These are phyloP conservation scores for Rhinophrynus dorsalis DNA, from an alignment of 2,797 vertebrate genomes.

Conservation along the genomic window DNA sequence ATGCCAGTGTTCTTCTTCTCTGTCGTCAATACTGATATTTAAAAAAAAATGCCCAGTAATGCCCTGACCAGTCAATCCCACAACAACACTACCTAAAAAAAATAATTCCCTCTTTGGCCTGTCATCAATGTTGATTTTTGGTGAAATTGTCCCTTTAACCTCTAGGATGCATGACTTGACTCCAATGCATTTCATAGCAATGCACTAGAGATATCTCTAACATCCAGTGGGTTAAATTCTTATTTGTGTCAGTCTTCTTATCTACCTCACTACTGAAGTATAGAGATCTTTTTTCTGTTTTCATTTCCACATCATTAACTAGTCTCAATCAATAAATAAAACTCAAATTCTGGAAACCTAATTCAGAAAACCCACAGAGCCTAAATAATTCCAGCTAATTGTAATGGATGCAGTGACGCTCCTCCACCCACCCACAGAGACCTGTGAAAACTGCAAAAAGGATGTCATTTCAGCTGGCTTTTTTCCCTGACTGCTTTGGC, in stretches of 20 bases:
- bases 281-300: not conserved
- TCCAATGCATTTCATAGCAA: too few species aligned
- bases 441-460: constrained; percentile 3
- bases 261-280: not conserved
- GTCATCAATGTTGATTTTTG: too few species aligned
- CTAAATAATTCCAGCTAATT: constrained; percentile 32
- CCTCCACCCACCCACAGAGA: not conserved
- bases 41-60: too few species aligned
- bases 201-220: too few species aligned
- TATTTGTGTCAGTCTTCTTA: not conserved
- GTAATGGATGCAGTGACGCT: constrained; percentile 9
- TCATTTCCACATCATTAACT: not conserved
- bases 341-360: constrained; percentile 21
- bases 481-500: not conserved
- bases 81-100: too few species aligned
- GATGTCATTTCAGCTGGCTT: constrained; percentile 2
- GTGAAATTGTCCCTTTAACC: too few species aligned
- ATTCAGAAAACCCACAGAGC: constrained; percentile 28
- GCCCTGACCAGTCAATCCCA: too few species aligned
- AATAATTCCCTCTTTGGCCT: too few species aligned
- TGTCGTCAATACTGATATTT: too few species aligned
- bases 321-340: constrained; percentile 32
- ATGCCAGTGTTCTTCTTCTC: too few species aligned
- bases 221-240: too few species aligned
- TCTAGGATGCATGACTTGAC: too few species aligned